These are phyloP conservation scores for Delphinapterus leucas DNA, from an alignment of 2,113 vertebrate genomes.

Conservation along the genomic window DNA sequence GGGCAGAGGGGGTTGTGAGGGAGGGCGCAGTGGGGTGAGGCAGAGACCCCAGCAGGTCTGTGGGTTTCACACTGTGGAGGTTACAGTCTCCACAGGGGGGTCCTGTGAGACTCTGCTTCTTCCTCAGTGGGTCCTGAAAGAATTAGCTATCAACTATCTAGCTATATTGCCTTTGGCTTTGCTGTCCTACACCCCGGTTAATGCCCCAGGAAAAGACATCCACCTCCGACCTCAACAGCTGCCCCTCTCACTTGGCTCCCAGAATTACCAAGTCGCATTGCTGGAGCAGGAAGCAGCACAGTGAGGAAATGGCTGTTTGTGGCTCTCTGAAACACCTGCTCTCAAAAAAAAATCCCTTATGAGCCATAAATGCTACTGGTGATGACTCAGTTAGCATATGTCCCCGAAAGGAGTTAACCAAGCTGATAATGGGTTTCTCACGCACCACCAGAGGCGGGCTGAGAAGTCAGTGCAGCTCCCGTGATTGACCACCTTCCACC, in stretches of 20 bases:
- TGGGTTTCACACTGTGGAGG: neutral
- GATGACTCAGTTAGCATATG: neutral
- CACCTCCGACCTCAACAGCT: neutral
- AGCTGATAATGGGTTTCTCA: neutral
- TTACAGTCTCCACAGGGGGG: too few relatives aligned
- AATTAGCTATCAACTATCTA: neutral
- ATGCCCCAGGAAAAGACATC: neutral
- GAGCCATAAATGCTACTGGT: neutral
- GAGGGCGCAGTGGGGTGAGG: neutral
- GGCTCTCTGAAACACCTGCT: neutral
- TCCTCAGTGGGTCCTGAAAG: neutral
- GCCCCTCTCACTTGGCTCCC: neutral
- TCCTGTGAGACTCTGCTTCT: neutral
- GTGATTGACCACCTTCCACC: neutral
- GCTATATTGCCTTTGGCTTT: neutral
- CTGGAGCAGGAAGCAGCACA: neutral
- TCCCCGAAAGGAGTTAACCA: neutral
- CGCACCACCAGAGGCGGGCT: neutral
- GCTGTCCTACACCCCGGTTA: neutral
- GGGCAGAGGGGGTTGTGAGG: rapidly evolving
- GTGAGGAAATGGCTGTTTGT: neutral
- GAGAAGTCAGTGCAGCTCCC: neutral
- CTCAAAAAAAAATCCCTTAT: neutral
- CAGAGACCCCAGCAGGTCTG: neutral
- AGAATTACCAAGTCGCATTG: neutral